Conservation (phyloP, 2,888 invertebrate genomes). For the Eudemis profundana region DNA sequence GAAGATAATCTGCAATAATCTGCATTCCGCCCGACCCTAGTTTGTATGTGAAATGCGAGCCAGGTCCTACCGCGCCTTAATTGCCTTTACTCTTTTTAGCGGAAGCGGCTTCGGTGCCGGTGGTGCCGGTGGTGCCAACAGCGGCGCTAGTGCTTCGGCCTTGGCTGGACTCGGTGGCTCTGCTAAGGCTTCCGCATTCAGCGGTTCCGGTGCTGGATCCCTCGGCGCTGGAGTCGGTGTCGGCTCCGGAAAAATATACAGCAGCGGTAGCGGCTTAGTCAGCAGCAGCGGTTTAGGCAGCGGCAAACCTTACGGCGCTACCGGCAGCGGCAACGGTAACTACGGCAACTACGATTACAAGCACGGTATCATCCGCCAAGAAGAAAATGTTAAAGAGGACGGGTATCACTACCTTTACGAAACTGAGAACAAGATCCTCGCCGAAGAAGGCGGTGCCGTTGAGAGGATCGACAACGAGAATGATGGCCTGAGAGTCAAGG, state of each 20-base stretch:
- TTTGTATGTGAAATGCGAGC: too few relatives aligned
- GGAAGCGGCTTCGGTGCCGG: conserved; percentile 48
- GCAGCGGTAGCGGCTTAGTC: conserved; percentile 23
- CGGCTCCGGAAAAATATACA: conserved; percentile 16
- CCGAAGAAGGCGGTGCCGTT: conserved; percentile 74
- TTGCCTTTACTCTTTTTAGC: conserved; percentile 43
- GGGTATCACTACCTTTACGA: conserved; percentile 81
- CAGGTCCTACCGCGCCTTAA: background rate
- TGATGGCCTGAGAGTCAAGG: conserved; percentile 68
- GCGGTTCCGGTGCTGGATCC: conserved; percentile 20
- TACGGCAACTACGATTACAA: conserved; percentile 69
- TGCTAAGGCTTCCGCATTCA: conserved; percentile 41
- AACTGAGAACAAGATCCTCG: conserved; percentile 80
- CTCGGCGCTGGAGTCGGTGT: conserved; percentile 19
- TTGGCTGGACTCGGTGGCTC: conserved; percentile 40
- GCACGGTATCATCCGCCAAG: conserved; percentile 76
- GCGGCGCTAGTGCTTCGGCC: conserved; percentile 38
- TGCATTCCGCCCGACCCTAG: too few relatives aligned
- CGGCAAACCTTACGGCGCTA: conserved; percentile 27
- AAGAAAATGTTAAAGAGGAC: conserved; percentile 65
- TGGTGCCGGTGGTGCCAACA: conserved; percentile 32
- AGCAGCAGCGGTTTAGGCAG: conserved; percentile 20
- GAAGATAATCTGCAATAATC: too few relatives aligned
- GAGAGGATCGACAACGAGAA: conserved; percentile 67
- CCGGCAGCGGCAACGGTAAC: conserved; percentile 30